These are phyloP conservation scores for Clunio marinus DNA, from an alignment of 2,888 invertebrate species.

Conservation along the genomic window DNA sequence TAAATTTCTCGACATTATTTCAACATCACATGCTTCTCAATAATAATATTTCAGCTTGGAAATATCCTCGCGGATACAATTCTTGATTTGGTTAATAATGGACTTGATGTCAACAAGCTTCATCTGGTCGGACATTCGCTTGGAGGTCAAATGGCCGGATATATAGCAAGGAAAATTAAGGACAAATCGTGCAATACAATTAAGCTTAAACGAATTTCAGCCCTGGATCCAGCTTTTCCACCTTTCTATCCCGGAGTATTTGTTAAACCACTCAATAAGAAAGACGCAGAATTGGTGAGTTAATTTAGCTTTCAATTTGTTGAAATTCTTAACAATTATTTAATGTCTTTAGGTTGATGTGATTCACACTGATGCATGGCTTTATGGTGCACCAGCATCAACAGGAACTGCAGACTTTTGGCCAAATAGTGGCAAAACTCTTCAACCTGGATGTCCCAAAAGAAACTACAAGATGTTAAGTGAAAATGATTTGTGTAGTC, in stretches of 20 bases:
- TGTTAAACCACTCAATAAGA: conserved; percentile 54
- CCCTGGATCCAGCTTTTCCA: conserved; percentile 42
- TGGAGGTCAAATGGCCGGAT: conserved; percentile 49
- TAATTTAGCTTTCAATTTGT: conserved; percentile 42
- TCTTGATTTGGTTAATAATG: conserved; percentile 46
- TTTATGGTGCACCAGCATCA: conserved; percentile 57
- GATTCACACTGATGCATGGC: conserved; percentile 65
- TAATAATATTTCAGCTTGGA: conserved; percentile 1
- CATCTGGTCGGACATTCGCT: conserved; percentile 50
- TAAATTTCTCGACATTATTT: conserved; percentile 38
- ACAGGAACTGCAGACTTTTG: conserved; percentile 49
- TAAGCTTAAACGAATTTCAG: conserved; percentile 42
- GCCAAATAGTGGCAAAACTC: conserved; percentile 42
- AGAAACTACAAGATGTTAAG: conserved; percentile 48
- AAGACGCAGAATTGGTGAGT: conserved; percentile 58
- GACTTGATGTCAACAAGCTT: conserved; percentile 46
- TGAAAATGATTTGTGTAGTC: conserved; percentile 56
- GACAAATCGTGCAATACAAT: conserved; percentile 42
- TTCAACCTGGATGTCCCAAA: conserved; percentile 43
- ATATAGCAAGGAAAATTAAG: conserved; percentile 47
- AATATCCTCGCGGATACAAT: conserved; percentile 41
- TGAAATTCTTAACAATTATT: background rate
- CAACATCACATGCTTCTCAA: background rate
- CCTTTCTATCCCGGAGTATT: conserved; percentile 43
- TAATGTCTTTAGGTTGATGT: conserved; percentile 55